A percentile compares a stretch with the other conserved stretches of the same genome.
phyloP scores from a whole-genome alignment of 2,113 vertebrate species.

The Rattus rattus region DNA sequence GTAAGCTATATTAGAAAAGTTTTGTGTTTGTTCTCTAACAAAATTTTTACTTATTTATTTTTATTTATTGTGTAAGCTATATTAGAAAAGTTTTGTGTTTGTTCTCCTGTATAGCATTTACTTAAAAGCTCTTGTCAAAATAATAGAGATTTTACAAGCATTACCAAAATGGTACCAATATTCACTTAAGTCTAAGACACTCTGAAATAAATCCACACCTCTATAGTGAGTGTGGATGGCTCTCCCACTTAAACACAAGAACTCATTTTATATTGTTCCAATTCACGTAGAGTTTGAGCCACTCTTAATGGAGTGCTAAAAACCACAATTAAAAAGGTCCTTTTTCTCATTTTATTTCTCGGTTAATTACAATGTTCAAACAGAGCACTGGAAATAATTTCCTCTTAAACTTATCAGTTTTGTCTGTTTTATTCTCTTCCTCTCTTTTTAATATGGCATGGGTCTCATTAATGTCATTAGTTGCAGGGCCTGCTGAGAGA shows the following conservation, averaged over 20 bases:
- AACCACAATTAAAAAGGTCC: slow-evolving; percentile 55
- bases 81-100: slow-evolving; percentile 45
- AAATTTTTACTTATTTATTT: not conserved
- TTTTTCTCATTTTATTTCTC: slow-evolving; percentile 61
- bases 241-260: slow-evolving; percentile 53
- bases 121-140: slow-evolving; percentile 45
- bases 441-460: slow-evolving; percentile 14
- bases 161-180: slow-evolving; percentile 42
- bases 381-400: slow-evolving; percentile 54
- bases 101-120: not conserved
- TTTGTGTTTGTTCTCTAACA: slow-evolving; percentile 49
- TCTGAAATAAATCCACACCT: slow-evolving; percentile 32
- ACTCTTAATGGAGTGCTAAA: slow-evolving; percentile 67
- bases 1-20: slow-evolving; percentile 44
- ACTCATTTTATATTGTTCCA: slow-evolving; percentile 57
- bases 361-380: slow-evolving; percentile 73
- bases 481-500: slow-evolving; percentile 68
- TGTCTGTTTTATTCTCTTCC: slow-evolving; percentile 36
- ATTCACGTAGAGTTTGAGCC: slow-evolving; percentile 51
- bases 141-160: slow-evolving; percentile 23
- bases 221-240: slow-evolving; percentile 5
- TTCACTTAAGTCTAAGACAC: slow-evolving; percentile 27
- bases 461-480: slow-evolving; percentile 72
- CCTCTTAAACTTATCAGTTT: slow-evolving; percentile 62
- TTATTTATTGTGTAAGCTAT: slow-evolving; percentile 58